Conservation (phyloP, 1,140 invertebrate species). For the Trachymyrmex cornetzi region DNA sequence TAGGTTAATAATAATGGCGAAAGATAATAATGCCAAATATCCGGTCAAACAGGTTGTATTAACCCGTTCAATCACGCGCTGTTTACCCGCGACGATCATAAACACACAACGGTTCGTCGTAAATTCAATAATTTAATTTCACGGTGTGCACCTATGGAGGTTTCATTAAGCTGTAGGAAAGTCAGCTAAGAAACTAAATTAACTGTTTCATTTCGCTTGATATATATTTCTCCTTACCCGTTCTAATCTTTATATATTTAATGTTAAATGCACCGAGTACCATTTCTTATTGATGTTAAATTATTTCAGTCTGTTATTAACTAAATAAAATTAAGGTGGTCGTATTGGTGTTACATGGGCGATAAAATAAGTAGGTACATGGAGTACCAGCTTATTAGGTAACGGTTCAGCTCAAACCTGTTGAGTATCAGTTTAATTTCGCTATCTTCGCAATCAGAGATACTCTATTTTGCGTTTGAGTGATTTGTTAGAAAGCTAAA, state of each 20-base stretch:
- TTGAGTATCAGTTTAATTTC: conserved; percentile 9
- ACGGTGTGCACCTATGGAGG: neutral
- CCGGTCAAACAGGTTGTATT: conserved; percentile 36
- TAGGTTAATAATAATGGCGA: conserved; percentile 26
- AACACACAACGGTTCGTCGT: neutral
- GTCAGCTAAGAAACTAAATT: neutral
- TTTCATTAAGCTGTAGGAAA: neutral
- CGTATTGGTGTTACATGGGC: neutral
- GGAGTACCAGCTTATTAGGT: neutral
- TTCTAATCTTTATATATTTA: neutral
- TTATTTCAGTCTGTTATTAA: neutral
- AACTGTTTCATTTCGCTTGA: neutral
- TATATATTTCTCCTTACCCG: neutral
- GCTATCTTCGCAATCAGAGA: neutral
- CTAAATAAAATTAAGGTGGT: conserved; percentile 18
- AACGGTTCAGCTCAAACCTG: neutral
- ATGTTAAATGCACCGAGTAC: neutral
- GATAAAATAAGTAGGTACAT: neutral
- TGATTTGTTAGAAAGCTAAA: neutral
- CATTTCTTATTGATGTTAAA: neutral
- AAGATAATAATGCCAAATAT: conserved; percentile 50
- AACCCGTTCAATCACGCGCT: conserved; percentile 1
- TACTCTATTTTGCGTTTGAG: neutral
- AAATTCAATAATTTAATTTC: conserved; percentile 50
- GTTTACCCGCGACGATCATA: conserved; percentile 25